These are phyloP conservation scores for Tokudaia tokunoshimensis DNA, from an alignment of 2,797 vertebrate species.

Conservation along the genomic window DNA sequence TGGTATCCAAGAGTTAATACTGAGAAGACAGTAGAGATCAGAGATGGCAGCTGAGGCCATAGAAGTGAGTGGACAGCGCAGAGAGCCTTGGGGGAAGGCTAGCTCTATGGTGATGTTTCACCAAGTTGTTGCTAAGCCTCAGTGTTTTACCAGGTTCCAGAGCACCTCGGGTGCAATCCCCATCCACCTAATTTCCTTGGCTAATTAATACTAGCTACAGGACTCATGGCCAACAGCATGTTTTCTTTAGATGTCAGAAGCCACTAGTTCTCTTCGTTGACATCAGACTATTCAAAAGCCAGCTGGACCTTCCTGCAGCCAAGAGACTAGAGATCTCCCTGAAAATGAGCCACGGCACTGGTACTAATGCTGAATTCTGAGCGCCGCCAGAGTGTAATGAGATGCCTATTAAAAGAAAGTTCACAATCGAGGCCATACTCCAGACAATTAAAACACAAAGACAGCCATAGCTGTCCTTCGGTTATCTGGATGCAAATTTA, in stretches of 20 bases:
- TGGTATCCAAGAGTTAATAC: background rate
- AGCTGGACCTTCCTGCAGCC: background rate
- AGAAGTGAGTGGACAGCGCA: background rate
- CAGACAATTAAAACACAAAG: background rate
- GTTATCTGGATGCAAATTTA: constrained; percentile 3
- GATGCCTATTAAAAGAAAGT: background rate
- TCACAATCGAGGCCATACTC: background rate
- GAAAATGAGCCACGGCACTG: background rate
- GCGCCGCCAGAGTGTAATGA: background rate
- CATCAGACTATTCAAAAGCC: constrained; percentile 2
- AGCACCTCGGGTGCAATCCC: background rate
- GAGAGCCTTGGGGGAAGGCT: background rate
- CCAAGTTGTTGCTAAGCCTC: background rate
- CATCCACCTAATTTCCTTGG: background rate
- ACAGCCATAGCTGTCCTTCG: background rate
- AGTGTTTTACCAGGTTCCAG: background rate
- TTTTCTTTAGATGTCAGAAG: constrained; percentile 35
- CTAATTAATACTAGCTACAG: background rate
- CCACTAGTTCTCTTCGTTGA: background rate
- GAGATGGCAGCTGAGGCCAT: background rate
- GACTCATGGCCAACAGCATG: background rate
- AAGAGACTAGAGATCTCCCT: background rate
- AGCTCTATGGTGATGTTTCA: background rate
- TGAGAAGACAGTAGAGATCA: background rate
- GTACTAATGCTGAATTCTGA: background rate